Percentiles rank a stretch among this genome's conserved stretches.
Conservation (phyloP, 2,113 vertebrate species). For the Crotalus helleri region DNA sequence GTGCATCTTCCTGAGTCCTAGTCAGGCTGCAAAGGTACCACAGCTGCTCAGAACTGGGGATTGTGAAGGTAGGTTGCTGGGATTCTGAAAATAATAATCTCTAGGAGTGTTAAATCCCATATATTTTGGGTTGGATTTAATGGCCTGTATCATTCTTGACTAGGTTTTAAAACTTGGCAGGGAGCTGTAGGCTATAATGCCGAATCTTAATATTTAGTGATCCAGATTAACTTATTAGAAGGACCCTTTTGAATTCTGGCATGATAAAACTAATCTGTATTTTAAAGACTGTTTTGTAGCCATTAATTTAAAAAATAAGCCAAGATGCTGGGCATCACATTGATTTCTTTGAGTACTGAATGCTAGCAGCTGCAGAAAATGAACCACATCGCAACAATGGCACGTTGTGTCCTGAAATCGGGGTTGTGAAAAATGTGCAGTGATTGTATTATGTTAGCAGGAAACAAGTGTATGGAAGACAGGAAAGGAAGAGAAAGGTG, state of each 20-base stretch:
- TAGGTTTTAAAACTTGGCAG: background rate
- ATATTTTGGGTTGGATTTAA: background rate
- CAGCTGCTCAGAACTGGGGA: slow-evolving; percentile 32
- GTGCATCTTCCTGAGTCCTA: slow-evolving; percentile 34
- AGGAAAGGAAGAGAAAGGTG: background rate
- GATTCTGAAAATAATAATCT: slow-evolving; percentile 31
- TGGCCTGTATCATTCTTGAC: background rate
- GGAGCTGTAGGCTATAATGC: background rate
- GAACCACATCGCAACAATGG: slow-evolving; percentile 6
- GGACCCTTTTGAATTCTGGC: slow-evolving; percentile 1
- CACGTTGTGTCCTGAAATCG: slow-evolving; percentile 16
- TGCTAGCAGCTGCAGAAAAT: background rate
- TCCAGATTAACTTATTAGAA: background rate
- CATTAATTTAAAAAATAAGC: slow-evolving; percentile 26
- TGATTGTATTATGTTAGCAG: background rate
- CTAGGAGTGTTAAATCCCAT: background rate
- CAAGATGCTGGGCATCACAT: slow-evolving; percentile 33
- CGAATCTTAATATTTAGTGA: slow-evolving; percentile 6
- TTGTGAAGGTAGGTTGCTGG: slow-evolving; percentile 54
- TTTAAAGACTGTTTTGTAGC: slow-evolving; percentile 29
- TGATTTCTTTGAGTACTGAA: background rate
- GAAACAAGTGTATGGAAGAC: background rate
- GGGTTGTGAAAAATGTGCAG: background rate
- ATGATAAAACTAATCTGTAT: background rate
- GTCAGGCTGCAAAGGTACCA: slow-evolving; percentile 22